Evolutionary conservation across 1,140 invertebrate genomes (phyloP), one percentile per base, ranked within the genome.

Genomic region (Aphelenchoides fujianensis): DNA sequence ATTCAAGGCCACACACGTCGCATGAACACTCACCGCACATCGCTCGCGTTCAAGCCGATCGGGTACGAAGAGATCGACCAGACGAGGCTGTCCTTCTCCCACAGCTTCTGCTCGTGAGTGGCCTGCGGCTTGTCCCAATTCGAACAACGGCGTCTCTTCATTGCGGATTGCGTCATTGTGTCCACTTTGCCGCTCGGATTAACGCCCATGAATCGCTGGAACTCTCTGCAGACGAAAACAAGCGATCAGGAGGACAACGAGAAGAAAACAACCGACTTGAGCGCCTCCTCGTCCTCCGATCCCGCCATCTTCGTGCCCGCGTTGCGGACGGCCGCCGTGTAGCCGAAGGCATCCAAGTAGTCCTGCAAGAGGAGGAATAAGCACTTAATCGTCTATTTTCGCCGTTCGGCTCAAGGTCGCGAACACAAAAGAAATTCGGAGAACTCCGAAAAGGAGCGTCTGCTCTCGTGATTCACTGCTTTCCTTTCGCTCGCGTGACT

Each of bases 191-290:
- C 74, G 5, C 31, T 54, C 2, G 35, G 59, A 3, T 27, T 3
- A 23, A 79, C 27, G 34, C 67, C 67, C 69, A 76, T 66, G 55
- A 73, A 76, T 19, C 70, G 7, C 74, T 76, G 74, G 36, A 76
- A 76, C 23, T 67, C 68, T 36, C 74, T 76, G 32, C 1, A 66
- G 32, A 23, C 1, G 53, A 34, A 27, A 32, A 7, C 5, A 30
- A 30, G 19, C 34, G 5, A 16, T 5, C 55, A 5, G 55, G 19
- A 7, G 28, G 28, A 30, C 5, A n/a, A n/a, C n/a, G n/a, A n/a
- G n/a, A n/a, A 5, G 7, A 59, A 59, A 59, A 59, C 55, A 16
- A 23, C 5, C 34, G 28, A 59, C 55, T 59, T 59, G 5, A 59
- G 23, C 28, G 55, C 55, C 23, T 59, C 55, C 34, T 59, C 55